Evolutionary conservation across 2,888 invertebrate genomes (phyloP).

Genomic region (Trichopria drosophilae): DNA sequence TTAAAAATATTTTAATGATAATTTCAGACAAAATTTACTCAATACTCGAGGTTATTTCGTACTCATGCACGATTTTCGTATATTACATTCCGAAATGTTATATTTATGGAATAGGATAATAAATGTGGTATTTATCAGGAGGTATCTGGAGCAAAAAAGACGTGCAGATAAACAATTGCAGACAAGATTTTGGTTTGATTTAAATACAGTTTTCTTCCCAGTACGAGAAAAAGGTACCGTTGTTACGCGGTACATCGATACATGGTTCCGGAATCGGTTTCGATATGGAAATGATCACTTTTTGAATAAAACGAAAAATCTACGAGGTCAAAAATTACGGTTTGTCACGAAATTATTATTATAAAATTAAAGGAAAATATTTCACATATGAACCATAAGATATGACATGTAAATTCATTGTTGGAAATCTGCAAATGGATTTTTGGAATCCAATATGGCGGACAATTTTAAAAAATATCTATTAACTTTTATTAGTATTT

Average conservation of each 20-base stretch:
- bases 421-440: too few species aligned
- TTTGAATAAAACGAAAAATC: slow-evolving; percentile 51
- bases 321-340: slow-evolving; percentile 52
- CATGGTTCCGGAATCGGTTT: slow-evolving; percentile 69
- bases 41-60: slow-evolving; percentile 74
- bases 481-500: too few species aligned
- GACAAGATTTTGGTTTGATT: slow-evolving; percentile 65
- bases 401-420: too few species aligned
- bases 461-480: too few species aligned
- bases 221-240: slow-evolving; percentile 63
- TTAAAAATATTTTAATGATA: slow-evolving; percentile 20
- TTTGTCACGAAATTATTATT: slow-evolving; percentile 23
- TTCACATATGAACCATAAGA: too few species aligned
- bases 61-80: slow-evolving; percentile 69
- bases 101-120: slow-evolving; percentile 79
- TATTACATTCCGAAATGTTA: slow-evolving; percentile 68
- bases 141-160: slow-evolving; percentile 54
- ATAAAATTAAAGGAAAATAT: too few species aligned
- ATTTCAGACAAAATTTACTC: slow-evolving; percentile 67
- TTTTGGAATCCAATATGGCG: too few species aligned
- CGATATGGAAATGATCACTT: slow-evolving; percentile 60
- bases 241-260: slow-evolving; percentile 67
- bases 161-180: slow-evolving; percentile 36
- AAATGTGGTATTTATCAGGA: slow-evolving; percentile 72
- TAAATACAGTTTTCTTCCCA: slow-evolving; percentile 77